These are phyloP conservation scores for Sciurus carolinensis DNA, from an alignment of 2,797 vertebrate genomes.

Conservation along the genomic window DNA sequence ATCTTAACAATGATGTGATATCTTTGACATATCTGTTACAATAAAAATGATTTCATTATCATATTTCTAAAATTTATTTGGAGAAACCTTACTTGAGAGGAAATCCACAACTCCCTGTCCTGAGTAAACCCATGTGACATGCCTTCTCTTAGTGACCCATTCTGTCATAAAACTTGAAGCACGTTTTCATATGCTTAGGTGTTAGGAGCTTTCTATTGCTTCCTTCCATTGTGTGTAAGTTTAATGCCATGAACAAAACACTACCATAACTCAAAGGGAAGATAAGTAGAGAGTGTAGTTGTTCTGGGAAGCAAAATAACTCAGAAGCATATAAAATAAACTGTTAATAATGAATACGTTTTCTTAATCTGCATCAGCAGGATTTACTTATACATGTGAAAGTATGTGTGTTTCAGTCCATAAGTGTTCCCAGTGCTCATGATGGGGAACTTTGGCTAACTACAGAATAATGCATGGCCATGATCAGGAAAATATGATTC, in stretches of 20 bases:
- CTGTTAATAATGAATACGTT: slow-evolving; percentile 5
- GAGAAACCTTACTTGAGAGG: neutral
- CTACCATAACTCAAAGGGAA: neutral
- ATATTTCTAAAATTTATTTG: neutral
- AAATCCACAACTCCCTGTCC: neutral
- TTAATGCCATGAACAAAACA: neutral
- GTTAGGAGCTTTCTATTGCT: neutral
- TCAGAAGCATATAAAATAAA: neutral
- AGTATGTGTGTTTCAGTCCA: neutral
- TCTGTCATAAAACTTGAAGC: neutral
- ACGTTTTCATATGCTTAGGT: neutral
- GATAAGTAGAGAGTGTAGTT: neutral
- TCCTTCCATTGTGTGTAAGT: neutral
- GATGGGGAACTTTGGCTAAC: neutral
- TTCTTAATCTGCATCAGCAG: neutral
- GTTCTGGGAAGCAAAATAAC: neutral
- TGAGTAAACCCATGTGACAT: neutral
- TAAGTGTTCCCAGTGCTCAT: neutral
- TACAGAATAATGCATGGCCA: neutral
- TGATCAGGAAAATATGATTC: neutral
- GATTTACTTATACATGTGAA: neutral
- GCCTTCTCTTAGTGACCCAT: neutral
- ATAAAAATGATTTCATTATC: neutral
- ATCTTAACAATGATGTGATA: neutral
- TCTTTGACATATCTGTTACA: neutral